Evolutionary conservation across 2,888 invertebrate genomes (phyloP), one percentile per base, ranked within the genome.

Genomic region (Rhorus exstirpatorius): DNA sequence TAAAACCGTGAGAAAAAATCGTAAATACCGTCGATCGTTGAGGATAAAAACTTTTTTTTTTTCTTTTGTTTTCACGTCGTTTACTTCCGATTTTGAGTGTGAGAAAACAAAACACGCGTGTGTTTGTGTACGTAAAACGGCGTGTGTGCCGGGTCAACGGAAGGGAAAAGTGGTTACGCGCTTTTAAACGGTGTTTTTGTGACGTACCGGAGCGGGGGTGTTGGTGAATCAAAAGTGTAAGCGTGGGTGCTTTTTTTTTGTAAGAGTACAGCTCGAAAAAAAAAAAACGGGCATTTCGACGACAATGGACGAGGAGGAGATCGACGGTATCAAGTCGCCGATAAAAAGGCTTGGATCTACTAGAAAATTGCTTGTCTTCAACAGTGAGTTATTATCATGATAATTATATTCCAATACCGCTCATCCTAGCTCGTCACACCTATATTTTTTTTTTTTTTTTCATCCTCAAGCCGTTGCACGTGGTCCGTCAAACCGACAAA

Each of bases 301-400:
- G 70, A 93, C 93, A 90, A 95, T 96, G 94, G 96, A 96, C 93
- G 96, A 96, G 91, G 96, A 95, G 90, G 96, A 96, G 89, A 94
- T 95, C 92, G 96, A 96, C 93, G 93, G 92, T 63, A 94, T 96
- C 85, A 96, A 96, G 91, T 97, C 97, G 86, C 97, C 97, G 63
- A 97, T 97, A 94, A 96, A 96, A 93, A 94, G 97, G 82, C 95
- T 97, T 85, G 97, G 97, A 89, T 97, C 97, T 85, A 97, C 97
- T 72, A 95, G 97, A 91, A 97, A 97, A 93, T 94, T 97, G 85
- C 94, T 97, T 55, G 95, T 96, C 80, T 97, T 96, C 89, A 96
- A 95, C 93, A 96, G 97, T 97, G 92, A 96, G 96, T 95, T 38
- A 72, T 74, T 75, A n/a, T n/a, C n/a, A n/a, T n/a, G n/a, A n/a